Conservation (phyloP, 2,113 vertebrate species). For the Peromyscus polionotus region DNA sequence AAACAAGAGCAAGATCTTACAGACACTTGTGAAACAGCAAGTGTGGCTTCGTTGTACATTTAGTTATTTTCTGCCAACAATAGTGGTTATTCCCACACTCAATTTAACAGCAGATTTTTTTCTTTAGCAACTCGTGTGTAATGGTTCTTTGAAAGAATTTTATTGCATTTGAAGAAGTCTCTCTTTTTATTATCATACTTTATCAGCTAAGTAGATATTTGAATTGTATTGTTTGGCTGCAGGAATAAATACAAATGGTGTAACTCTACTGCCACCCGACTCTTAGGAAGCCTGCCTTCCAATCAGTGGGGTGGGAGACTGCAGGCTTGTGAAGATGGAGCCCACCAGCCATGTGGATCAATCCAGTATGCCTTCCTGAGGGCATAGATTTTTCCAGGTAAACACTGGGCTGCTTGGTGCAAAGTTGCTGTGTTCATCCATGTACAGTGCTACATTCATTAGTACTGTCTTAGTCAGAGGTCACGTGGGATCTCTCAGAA, state of each 20-base stretch:
- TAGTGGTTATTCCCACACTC: background rate
- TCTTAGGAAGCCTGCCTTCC: background rate
- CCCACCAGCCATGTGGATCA: background rate
- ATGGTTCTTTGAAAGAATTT: slow-evolving; percentile 16
- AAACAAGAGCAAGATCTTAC: slow-evolving; percentile 1
- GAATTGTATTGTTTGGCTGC: background rate
- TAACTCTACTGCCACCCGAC: background rate
- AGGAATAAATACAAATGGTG: background rate
- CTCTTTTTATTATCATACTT: background rate
- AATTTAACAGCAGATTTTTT: background rate
- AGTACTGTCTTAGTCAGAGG: background rate
- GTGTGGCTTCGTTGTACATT: background rate
- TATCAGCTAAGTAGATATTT: slow-evolving; percentile 22
- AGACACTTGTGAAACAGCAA: background rate
- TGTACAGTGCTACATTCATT: background rate
- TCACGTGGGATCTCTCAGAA: background rate
- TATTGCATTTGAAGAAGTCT: background rate
- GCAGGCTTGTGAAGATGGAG: background rate
- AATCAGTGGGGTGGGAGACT: background rate
- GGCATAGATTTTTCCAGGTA: background rate
- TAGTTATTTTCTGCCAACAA: background rate
- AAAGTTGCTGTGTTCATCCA: background rate
- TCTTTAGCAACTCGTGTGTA: background rate
- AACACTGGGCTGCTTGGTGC: background rate
- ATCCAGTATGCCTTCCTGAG: background rate